Evolutionary conservation across 2,797 vertebrate species (phyloP).

Genomic region (Eutrigla gurnardus): DNA sequence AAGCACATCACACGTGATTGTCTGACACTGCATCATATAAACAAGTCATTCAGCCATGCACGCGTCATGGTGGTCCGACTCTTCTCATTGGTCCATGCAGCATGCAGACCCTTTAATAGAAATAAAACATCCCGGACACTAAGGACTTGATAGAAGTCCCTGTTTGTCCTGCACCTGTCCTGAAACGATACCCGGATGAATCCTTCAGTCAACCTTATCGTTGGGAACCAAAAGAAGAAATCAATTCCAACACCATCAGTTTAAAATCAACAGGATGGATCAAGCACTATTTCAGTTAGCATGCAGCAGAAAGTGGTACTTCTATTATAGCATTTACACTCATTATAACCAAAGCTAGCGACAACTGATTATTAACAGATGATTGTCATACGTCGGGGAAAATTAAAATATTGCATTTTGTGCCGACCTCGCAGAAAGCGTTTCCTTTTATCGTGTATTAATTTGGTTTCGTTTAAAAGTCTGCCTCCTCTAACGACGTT

Average conservation of each 20-base stretch:
- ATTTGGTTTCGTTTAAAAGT: background rate
- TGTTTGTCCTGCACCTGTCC: background rate
- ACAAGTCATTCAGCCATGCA: slow-evolving; percentile 17
- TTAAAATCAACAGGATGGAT: background rate
- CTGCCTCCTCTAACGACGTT: background rate
- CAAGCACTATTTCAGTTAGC: background rate
- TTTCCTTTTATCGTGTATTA: background rate
- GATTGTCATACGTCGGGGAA: slow-evolving; percentile 54
- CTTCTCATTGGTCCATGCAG: slow-evolving; percentile 58
- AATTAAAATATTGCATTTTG: slow-evolving; percentile 22
- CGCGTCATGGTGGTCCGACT: slow-evolving; percentile 13
- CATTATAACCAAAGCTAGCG: slow-evolving; percentile 12
- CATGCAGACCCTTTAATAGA: slow-evolving; percentile 67
- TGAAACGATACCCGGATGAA: background rate
- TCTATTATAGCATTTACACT: background rate
- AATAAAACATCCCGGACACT: slow-evolving; percentile 3
- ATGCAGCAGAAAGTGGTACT: background rate
- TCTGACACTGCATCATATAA: slow-evolving; percentile 61
- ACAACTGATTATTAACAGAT: slow-evolving; percentile 18
- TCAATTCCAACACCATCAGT: too few species aligned
- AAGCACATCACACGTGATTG: slow-evolving; percentile 59
- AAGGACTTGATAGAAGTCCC: background rate
- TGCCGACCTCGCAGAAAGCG: background rate
- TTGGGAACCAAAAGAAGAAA: background rate
- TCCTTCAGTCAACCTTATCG: background rate